These are phyloP conservation scores for Ischnura elegans DNA, from an alignment of 2,888 invertebrate genomes.

Conservation along the genomic window DNA sequence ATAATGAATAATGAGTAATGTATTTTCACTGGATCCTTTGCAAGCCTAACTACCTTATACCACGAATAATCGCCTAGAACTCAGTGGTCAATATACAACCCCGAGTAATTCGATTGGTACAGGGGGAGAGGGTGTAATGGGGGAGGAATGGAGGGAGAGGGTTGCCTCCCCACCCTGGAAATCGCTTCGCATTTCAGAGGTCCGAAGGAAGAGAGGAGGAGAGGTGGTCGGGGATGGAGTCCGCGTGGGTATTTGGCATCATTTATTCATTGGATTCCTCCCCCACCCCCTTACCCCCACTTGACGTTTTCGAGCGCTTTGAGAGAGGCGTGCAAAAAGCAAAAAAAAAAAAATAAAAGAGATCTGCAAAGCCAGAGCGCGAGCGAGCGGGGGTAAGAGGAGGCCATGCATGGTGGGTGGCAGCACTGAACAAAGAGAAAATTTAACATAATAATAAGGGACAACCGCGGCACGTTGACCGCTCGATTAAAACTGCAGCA, in stretches of 20 bases:
- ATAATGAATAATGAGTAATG: no score
- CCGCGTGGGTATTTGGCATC: background rate
- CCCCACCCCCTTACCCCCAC: background rate
- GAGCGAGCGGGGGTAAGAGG: background rate
- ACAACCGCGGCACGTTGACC: conserved; percentile 26
- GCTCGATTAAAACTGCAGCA: conserved; percentile 24
- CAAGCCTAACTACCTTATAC: no score
- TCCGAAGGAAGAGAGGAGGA: background rate
- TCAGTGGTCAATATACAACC: no score
- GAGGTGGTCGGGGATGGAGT: background rate
- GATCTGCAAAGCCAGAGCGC: background rate
- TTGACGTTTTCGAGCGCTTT: background rate
- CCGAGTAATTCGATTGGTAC: background rate
- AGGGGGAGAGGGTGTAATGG: background rate
- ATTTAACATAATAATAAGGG: conserved; percentile 24
- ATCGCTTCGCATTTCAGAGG: background rate
- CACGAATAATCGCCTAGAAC: no score
- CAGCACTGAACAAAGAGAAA: conserved; percentile 22
- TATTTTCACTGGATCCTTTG: no score
- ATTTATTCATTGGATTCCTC: background rate
- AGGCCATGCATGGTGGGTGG: background rate
- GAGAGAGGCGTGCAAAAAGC: background rate
- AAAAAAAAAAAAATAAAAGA: no score
- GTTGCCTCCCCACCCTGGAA: background rate
- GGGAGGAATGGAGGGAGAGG: background rate